Evolutionary conservation across 2,797 vertebrate species (phyloP).

Genomic region (Semotilus atromaculatus): DNA sequence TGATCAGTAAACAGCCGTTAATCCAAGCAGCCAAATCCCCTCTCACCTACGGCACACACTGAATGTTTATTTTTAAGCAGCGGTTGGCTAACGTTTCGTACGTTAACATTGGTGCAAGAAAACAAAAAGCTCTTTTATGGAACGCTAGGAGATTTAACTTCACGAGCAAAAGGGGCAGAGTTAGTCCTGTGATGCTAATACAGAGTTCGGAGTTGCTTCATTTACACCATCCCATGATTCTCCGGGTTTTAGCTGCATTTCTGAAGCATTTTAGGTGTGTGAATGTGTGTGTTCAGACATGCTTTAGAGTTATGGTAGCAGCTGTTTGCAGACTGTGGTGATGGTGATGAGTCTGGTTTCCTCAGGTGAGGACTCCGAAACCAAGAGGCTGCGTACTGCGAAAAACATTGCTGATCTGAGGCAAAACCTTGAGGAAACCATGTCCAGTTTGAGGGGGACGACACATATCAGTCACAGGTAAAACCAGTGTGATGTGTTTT

Average conservation of each 20-base stretch:
- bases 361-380: constrained; percentile 84
- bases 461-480: constrained; percentile 88
- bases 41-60: constrained; percentile 48
- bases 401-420: constrained; percentile 89
- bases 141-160: constrained; percentile 32
- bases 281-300: constrained; percentile 46
- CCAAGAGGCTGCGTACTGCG: constrained; percentile 81
- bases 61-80: constrained; percentile 48
- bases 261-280: constrained; percentile 32
- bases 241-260: constrained; percentile 22
- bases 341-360: constrained; percentile 19
- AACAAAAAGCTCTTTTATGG: constrained; percentile 44
- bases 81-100: constrained; percentile 11
- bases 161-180: constrained; percentile 4
- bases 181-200: neutral
- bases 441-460: constrained; percentile 86
- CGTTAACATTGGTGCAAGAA: constrained; percentile 23
- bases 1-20: constrained; percentile 55
- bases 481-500: neutral
- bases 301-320: constrained; percentile 33
- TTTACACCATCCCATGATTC: neutral
- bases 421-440: constrained; percentile 90
- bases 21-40: constrained; percentile 57
- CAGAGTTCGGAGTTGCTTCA: constrained; percentile 5
- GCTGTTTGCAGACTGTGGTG: constrained; percentile 35